Evolutionary conservation across 1,140 invertebrate genomes (phyloP).

Genomic region (Glossosoma conforme): DNA sequence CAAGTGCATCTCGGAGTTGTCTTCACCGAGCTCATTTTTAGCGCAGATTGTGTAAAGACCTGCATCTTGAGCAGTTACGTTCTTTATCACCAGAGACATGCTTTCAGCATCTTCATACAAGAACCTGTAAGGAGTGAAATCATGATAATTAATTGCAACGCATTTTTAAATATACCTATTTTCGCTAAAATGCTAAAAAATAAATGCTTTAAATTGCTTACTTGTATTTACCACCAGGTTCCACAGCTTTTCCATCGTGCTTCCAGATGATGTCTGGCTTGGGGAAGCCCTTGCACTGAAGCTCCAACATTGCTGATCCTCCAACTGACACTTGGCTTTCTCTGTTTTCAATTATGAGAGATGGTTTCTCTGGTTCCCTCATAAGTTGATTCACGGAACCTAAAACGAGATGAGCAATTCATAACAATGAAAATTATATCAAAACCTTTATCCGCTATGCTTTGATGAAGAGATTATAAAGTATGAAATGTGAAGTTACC

Average conservation of each 20-base stretch:
- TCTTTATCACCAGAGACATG: constrained; percentile 86
- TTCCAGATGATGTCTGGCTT: constrained; percentile 88
- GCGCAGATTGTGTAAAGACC: constrained; percentile 82
- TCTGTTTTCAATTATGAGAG: constrained; percentile 67
- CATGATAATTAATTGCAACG: background rate
- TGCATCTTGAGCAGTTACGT: constrained; percentile 73
- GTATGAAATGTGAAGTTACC: constrained; percentile 53
- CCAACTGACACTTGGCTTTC: constrained; percentile 73
- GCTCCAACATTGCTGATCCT: constrained; percentile 92
- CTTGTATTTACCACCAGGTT: constrained; percentile 76
- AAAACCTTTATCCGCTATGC: no score
- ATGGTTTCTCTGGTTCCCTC: constrained; percentile 76
- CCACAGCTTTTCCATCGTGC: constrained; percentile 77
- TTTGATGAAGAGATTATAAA: no score
- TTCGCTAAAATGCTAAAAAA: background rate
- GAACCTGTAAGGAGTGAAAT: constrained; percentile 48
- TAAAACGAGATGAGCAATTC: constrained; percentile 32
- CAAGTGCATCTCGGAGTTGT: constrained; percentile 67
- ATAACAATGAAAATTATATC: background rate
- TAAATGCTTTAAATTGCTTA: constrained; percentile 38
- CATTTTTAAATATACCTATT: background rate
- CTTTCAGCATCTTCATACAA: constrained; percentile 91
- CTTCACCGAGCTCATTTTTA: constrained; percentile 84
- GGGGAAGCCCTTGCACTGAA: constrained; percentile 89
- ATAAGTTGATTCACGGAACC: constrained; percentile 74